Conservation (phyloP, 2,113 vertebrate species). For the Psittacus erithacus region DNA sequence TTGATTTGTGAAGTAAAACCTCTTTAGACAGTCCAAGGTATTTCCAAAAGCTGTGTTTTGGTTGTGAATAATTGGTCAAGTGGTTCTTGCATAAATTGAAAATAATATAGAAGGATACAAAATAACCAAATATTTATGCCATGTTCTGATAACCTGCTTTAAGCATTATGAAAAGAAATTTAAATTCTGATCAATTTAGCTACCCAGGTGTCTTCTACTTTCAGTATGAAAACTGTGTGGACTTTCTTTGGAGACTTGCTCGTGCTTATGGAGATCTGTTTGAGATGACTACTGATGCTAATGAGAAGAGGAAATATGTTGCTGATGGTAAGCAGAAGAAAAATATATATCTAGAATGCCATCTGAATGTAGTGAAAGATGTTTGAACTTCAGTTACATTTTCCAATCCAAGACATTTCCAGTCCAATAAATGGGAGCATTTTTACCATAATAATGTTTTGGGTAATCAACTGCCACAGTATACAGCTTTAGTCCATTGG, state of each 20-base stretch:
- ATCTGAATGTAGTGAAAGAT: not conserved
- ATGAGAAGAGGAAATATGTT: conserved; percentile 87
- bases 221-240: conserved; percentile 82
- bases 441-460: not conserved
- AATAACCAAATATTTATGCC: not conserved
- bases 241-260: conserved; percentile 89
- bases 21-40: not conserved
- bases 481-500: not conserved
- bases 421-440: not conserved
- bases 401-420: not conserved
- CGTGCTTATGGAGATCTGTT: conserved; percentile 89
- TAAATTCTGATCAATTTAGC: not conserved
- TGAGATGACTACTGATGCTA: conserved; percentile 78
- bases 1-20: not conserved
- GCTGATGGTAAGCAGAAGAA: conserved; percentile 79
- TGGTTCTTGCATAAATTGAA: not conserved
- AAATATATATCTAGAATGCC: not conserved
- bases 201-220: conserved; percentile 5
- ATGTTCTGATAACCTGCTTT: not conserved
- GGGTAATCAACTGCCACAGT: not conserved
- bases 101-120: not conserved
- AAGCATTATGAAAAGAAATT: not conserved
- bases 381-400: not conserved
- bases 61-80: not conserved
- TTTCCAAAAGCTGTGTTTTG: not conserved